Evolutionary conservation across 2,797 vertebrate genomes (phyloP), one percentile per base, ranked within the genome.

Genomic region (Halcyon leucocephala): DNA sequence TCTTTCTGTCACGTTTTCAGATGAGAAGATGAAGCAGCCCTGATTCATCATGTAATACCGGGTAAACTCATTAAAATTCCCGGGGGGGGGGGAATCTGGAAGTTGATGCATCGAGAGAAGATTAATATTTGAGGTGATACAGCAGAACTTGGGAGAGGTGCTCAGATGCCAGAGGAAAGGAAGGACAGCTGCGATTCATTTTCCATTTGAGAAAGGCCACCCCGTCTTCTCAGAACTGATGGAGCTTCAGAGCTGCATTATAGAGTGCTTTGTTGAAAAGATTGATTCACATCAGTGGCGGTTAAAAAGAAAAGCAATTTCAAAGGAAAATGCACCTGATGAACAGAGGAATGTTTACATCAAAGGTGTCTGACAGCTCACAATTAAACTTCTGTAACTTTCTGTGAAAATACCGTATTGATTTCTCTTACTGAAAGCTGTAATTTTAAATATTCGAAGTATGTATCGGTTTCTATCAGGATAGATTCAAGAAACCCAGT

Each of bases 21-120:
- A 51, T 73, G 64, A 83, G 55, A 89, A 96, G 66, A 79, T 62
- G 21, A 84, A 73, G 60, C 81, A 51, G 44, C 89, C 35, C 41
- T 60, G 71, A 83, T 80, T 69, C 42, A 72, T 51, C 42, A 33
- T 35, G 5, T 58, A 55, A 82, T 48, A 9, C 22, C 81, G 72
- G 33, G 49, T 55, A 71, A 83, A 87, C n/a, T 42, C 77, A 66
- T 83, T 90, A 88, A 89, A 95, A 96, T 89, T 82, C 46, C 10
- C 25, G 5, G 15, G 10, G 4, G 4, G 0, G 9, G 20, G 37
- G 24, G 51, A 77, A 21, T 48, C 58, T 86, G 67, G 11, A 91
- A 81, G n/a, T 78, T 91, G 52, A 29, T 81, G 17, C 69, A 80
- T 91, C 24, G 48, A n/a, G 55, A 72, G 65, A 64, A 89, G 69